Percentiles rank a stretch among this genome's conserved stretches.
These are phyloP conservation scores for Calephelis virginiensis DNA, from an alignment of 1,140 invertebrate genomes.

Conservation along the genomic window DNA sequence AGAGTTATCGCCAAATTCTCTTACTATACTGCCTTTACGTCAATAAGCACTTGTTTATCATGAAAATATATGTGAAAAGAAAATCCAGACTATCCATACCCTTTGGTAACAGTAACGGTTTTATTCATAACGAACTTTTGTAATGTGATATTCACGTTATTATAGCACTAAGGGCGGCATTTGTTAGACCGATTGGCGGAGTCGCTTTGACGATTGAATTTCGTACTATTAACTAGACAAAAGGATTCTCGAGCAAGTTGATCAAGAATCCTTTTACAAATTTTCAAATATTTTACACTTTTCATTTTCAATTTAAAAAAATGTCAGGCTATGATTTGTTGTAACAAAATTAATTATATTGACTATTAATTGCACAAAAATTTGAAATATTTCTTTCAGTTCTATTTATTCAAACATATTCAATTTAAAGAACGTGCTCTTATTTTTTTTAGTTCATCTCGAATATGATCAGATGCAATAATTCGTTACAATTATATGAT, in stretches of 20 bases:
- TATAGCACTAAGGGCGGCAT: constrained; percentile 67
- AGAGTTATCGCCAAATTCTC: too few relatives aligned
- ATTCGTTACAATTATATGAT: constrained; percentile 76
- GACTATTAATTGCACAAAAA: too few relatives aligned
- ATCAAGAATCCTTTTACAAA: too few relatives aligned
- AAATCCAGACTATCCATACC: constrained; percentile 70
- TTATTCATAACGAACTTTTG: constrained; percentile 74
- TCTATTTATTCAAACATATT: neutral
- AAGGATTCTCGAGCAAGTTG: too few relatives aligned
- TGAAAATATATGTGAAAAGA: constrained; percentile 61
- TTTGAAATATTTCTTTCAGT: too few relatives aligned
- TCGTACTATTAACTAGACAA: constrained; percentile 10
- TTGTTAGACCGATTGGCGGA: constrained; percentile 51
- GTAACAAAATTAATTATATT: too few relatives aligned
- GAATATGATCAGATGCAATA: constrained; percentile 50
- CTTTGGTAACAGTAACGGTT: constrained; percentile 72
- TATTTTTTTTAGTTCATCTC: constrained; percentile 13
- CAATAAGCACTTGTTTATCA: constrained; percentile 69
- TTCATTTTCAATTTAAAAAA: too few relatives aligned
- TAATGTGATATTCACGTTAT: constrained; percentile 67
- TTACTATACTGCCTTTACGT: too few relatives aligned
- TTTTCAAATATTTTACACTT: too few relatives aligned
- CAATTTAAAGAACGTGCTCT: neutral
- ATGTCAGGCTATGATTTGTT: too few relatives aligned
- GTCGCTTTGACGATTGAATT: constrained; percentile 53